These are phyloP conservation scores for Diogma glabrata DNA, from an alignment of 2,888 invertebrate genomes.

Conservation along the genomic window DNA sequence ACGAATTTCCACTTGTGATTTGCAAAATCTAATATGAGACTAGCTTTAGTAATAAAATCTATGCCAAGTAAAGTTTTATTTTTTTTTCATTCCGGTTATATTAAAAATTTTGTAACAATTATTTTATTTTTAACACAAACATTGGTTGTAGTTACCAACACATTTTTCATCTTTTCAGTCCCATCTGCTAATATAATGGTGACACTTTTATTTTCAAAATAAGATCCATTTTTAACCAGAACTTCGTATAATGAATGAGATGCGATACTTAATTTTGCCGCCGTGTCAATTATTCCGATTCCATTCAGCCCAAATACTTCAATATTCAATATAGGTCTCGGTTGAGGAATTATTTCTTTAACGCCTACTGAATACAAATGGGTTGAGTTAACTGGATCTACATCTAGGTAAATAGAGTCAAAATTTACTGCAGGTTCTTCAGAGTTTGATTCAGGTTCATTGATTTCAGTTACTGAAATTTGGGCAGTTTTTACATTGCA, in stretches of 20 bases:
- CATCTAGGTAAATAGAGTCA: too few relatives aligned
- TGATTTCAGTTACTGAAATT: too few relatives aligned
- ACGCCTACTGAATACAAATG: too few relatives aligned
- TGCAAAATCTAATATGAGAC: conserved; percentile 22
- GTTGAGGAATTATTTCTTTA: too few relatives aligned
- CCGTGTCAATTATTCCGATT: background rate
- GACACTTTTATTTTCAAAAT: background rate
- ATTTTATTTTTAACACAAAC: conserved; percentile 13
- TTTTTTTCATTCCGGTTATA: conserved; percentile 18
- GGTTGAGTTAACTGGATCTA: too few relatives aligned
- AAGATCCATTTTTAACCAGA: background rate
- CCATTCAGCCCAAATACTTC: background rate
- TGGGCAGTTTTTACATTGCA: too few relatives aligned
- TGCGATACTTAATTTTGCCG: background rate
- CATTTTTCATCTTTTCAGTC: conserved; percentile 11
- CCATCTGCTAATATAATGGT: conserved; percentile 16
- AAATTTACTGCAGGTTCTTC: too few relatives aligned
- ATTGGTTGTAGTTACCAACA: conserved; percentile 11
- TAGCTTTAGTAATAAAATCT: conserved; percentile 21
- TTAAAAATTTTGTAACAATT: conserved; percentile 19
- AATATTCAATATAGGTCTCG: background rate
- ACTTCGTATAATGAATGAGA: background rate
- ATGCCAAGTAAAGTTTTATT: conserved; percentile 20
- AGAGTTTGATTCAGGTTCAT: too few relatives aligned
- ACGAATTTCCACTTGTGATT: conserved; percentile 19